These are phyloP conservation scores for Chaetodon trifasciatus DNA, from an alignment of 2,797 vertebrate species.

Conservation along the genomic window DNA sequence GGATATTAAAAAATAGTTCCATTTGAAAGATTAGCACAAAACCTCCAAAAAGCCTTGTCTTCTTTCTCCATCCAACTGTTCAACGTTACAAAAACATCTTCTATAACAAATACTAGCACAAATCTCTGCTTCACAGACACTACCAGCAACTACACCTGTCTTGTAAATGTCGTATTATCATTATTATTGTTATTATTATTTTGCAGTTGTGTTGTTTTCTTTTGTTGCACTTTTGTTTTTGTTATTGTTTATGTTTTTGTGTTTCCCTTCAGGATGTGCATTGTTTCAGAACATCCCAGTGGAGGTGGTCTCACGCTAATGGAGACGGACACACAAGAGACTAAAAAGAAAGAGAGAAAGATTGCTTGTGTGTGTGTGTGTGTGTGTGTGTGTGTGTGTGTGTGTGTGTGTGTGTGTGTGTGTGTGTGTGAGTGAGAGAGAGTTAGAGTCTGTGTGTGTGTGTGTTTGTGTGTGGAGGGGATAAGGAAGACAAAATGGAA, in stretches of 20 bases:
- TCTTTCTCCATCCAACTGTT: conserved; percentile 48
- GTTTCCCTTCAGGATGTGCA: conserved; percentile 98
- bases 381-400: conserved; percentile 1
- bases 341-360: conserved; percentile 59
- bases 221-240: conserved; percentile 69
- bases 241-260: conserved; percentile 86
- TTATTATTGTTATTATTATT: conserved; percentile 60
- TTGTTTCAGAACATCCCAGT: conserved; percentile 98
- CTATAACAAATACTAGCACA: conserved; percentile 47
- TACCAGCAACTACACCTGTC: conserved; percentile 24
- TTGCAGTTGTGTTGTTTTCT: conserved; percentile 79
- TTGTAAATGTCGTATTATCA: not conserved
- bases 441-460: conserved; percentile 6
- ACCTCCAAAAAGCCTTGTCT: conserved; percentile 42
- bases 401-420: conserved; percentile 3
- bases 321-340: conserved; percentile 76
- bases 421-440: conserved; percentile 17
- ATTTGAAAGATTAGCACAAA: conserved; percentile 17
- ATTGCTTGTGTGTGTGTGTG: conserved; percentile 25
- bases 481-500: conserved; percentile 23
- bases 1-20: conserved; percentile 18
- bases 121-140: conserved; percentile 44
- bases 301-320: conserved; percentile 94
- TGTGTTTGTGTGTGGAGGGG: conserved; percentile 8
- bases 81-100: conserved; percentile 15